A percentile compares a stretch with the other conserved stretches of the same genome.
Conservation (phyloP, 2,113 vertebrate species). For the Pachycephala philippinensis region DNA sequence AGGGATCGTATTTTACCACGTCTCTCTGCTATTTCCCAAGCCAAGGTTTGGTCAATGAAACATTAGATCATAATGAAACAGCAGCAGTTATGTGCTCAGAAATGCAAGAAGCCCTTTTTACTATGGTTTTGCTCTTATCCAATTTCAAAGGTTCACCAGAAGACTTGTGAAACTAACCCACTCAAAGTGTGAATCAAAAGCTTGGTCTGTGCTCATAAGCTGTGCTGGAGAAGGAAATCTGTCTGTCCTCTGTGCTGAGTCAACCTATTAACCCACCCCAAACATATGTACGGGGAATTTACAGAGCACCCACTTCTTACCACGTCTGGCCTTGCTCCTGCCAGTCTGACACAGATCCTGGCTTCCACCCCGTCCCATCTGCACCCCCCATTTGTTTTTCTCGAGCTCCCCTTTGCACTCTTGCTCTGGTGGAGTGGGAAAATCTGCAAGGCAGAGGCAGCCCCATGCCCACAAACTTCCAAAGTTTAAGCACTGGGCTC, state of each 20-base stretch:
- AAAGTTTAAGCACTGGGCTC: neutral
- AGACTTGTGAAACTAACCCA: constrained; percentile 54
- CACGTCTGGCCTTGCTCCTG: neutral
- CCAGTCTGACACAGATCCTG: neutral
- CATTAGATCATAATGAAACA: constrained; percentile 46
- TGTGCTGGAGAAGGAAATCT: neutral
- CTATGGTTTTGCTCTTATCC: constrained; percentile 55
- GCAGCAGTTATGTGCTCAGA: constrained; percentile 4
- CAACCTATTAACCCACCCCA: constrained; percentile 9
- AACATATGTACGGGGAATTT: neutral
- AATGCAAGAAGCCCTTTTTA: constrained; percentile 5
- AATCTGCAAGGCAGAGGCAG: neutral
- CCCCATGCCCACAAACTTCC: too few relatives aligned
- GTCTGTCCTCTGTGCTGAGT: constrained; percentile 15
- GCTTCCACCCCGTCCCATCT: neutral
- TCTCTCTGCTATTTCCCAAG: neutral
- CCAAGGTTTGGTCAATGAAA: constrained; percentile 16
- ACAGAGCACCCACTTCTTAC: neutral
- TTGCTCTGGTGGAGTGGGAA: neutral
- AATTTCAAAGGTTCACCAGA: constrained; percentile 37
- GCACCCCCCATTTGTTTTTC: neutral
- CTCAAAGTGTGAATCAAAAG: constrained; percentile 39
- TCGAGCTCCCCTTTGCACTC: neutral
- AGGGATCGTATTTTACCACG: neutral
- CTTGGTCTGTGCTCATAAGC: neutral